Base-by-base conservation (phyloP, 2,113 vertebrate genomes). In the Percopsis transmontana region DNA sequence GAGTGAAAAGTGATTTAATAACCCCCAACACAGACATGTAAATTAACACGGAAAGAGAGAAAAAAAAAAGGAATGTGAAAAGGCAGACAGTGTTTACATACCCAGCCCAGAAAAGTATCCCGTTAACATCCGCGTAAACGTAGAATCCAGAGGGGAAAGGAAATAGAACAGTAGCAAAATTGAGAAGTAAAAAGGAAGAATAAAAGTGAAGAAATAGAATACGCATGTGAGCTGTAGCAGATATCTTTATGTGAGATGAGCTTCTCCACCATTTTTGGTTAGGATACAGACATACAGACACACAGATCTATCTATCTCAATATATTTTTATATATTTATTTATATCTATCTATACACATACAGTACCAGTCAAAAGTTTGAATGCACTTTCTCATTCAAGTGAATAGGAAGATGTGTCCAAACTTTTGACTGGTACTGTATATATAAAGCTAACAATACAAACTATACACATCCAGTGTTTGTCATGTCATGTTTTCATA, bases 61-160 rank as follows among this genome's bases (percentile, higher is more conserved):
- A n/a, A n/a, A n/a, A n/a, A n/a, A n/a, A n/a, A n/a, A n/a, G n/a
- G 27, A 4, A 33, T 33, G 27, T 11, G n/a, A 13, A 24, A 23
- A 39, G 16, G 15, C 24, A 47, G 21, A 5, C 10, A 45, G 33
- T 11, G 15, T 53, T 54, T 53, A 89, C 89, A 89, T 79, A 91
- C 89, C 87, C 19, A 55, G 47, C 57, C 58, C 44, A 81, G 74
- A 82, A 62, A 74, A 2, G 64, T 1, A 85, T 72, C 80, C 78
- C 12, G 75, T 67, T 63, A 79, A 60, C 82, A 90, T 88, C 88
- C 90, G 87, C 62, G 90, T 77, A 90, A 16, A 85, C 80, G 83
- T 42, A 76, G 83, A 88, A 87, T 89, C 90, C 93, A 91, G 81
- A 92, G 61, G 88, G 62, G 19, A 76, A 69, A 82, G 44, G 57